These are phyloP conservation scores for Neopipo cinnamomea DNA, from an alignment of 2,113 vertebrate genomes.

Conservation along the genomic window DNA sequence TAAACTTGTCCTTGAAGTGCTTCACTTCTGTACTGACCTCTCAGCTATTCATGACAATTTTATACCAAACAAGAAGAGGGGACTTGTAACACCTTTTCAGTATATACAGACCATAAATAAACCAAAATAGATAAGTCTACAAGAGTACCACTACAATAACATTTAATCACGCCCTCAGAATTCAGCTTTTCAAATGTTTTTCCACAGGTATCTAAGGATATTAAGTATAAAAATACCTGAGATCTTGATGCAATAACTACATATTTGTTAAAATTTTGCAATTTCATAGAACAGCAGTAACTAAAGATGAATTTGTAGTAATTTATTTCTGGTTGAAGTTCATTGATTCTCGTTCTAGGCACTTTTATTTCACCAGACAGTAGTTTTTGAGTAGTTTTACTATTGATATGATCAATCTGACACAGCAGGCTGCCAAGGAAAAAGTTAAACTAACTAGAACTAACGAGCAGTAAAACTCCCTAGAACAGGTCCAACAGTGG, in stretches of 20 bases:
- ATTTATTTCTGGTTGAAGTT: conserved; percentile 19
- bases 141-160: background rate
- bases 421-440: background rate
- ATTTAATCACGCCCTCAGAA: background rate
- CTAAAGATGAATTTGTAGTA: background rate
- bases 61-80: background rate
- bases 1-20: conserved; percentile 6
- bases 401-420: conserved; percentile 1
- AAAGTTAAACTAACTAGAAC: conserved; percentile 1
- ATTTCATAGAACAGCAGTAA: background rate
- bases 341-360: background rate
- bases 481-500: background rate
- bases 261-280: background rate
- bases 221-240: background rate
- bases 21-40: background rate
- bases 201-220: background rate
- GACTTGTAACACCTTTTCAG: background rate
- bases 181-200: background rate
- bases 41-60: background rate
- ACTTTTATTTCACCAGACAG: background rate
- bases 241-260: background rate
- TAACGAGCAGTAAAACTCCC: conserved; percentile 1
- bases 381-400: background rate
- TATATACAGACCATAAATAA: background rate
- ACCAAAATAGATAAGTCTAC: background rate